These are phyloP conservation scores for Pollenia amentaria DNA, from an alignment of 2,888 invertebrate species.

Conservation along the genomic window DNA sequence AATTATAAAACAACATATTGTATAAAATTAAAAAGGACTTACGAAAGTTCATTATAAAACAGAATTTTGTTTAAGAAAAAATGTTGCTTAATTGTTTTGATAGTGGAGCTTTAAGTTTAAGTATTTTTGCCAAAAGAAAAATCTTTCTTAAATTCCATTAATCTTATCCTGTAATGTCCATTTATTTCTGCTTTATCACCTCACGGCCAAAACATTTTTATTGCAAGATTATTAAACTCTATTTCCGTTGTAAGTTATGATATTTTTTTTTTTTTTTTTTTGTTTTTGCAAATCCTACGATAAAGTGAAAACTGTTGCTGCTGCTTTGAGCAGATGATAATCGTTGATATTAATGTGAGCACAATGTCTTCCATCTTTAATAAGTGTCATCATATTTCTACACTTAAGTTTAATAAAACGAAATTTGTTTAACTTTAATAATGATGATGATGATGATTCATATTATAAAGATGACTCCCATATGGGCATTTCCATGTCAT, in stretches of 20 bases:
- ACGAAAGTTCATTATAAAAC: too few species aligned
- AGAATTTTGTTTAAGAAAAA: too few species aligned
- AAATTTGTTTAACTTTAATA: slow-evolving; percentile 8
- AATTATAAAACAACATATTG: too few species aligned
- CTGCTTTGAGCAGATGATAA: not conserved
- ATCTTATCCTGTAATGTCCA: not conserved
- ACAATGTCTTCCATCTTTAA: not conserved
- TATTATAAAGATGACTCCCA: not conserved
- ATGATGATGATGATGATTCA: not conserved
- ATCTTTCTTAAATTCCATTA: slow-evolving; percentile 9
- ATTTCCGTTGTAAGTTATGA: not conserved
- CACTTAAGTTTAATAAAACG: slow-evolving; percentile 9
- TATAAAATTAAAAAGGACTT: too few species aligned
- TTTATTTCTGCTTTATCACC: slow-evolving; percentile 6
- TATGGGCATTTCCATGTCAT: too few species aligned
- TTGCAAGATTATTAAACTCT: not conserved
- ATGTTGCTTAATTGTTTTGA: too few species aligned
- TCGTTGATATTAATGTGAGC: not conserved
- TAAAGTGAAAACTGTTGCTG: not conserved
- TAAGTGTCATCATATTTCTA: slow-evolving; percentile 13
- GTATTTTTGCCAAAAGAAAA: not conserved
- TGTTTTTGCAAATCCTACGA: not conserved
- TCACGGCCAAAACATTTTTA: not conserved
- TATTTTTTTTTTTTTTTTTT: not conserved
- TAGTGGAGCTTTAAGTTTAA: too few species aligned